Evolutionary conservation across 2,797 vertebrate genomes (phyloP), one percentile per base, ranked within the genome.

Genomic region (Poeciliopsis turneri): DNA sequence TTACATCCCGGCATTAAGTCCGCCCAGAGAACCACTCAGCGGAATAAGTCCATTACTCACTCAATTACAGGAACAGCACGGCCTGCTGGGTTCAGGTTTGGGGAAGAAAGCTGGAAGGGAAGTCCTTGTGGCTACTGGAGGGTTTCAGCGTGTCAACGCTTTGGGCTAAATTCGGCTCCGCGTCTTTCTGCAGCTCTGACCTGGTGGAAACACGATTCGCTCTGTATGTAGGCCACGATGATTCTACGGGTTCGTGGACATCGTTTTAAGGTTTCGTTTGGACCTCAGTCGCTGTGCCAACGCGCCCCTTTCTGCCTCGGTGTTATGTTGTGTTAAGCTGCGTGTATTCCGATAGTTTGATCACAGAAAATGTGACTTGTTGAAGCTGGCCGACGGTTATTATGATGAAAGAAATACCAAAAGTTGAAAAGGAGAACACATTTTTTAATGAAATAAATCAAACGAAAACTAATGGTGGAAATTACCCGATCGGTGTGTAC

Each of bases 31-130:
- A 89, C 90, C 93, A 95, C 94, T 95, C 95, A 94, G 94, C 75
- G 88, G 93, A 95, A 94, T 95, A 94, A 94, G 91, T 94, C 93
- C 93, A 94, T 95, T 93, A 94, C 89, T 95, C 95, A 94, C 90
- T 94, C 94, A 94, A 93, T 95, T 94, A 95, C 94, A 89, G 91
- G 90, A 93, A 91, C 91, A 93, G 93, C 91, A 85, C 43, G 82
- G 86, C 91, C 90, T 90, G 92, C 91, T 94, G 93, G 93, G 90
- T 90, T 82, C 76, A 88, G 86, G 74, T 85, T 88, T 91, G 84
- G 87, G 88, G 87, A 23, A 81, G 80, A 86, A 88, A 84, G 86
- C 87, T 83, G 87, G 88, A 89, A 92, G 90, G 82, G 87, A 88
- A 89, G 91, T 88, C 90, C 90, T 85, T 87, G 91, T 82, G 90